Percentiles rank a stretch among this genome's conserved stretches.
Evolutionary conservation across 2,113 vertebrate genomes (phyloP).

Genomic region (Pyrgilauda ruficollis): DNA sequence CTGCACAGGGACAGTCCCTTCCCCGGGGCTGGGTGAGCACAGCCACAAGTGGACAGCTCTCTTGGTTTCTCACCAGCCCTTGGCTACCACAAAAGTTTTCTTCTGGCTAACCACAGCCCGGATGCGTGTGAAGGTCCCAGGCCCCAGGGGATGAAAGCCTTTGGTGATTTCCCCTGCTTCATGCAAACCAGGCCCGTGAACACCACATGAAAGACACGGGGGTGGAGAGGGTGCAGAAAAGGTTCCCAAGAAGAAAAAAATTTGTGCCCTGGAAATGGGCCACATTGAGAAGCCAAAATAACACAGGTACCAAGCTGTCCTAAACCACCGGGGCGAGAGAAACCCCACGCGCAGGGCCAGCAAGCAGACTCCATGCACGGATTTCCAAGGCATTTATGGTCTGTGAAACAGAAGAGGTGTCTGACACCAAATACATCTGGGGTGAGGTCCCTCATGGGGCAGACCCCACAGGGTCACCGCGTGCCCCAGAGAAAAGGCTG

Average conservation of each 20-base stretch:
- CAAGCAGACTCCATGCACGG: accelerated
- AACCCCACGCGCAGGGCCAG: no score
- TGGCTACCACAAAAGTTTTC: not conserved
- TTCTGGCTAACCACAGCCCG: not conserved
- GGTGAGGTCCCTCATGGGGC: not conserved
- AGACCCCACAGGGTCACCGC: accelerated
- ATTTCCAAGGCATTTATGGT: not conserved
- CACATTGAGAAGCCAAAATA: not conserved
- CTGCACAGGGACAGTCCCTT: accelerated
- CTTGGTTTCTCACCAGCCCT: not conserved
- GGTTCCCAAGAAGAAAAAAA: not conserved
- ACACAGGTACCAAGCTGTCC: not conserved
- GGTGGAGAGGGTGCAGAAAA: not conserved
- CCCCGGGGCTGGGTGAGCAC: accelerated
- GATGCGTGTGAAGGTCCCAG: not conserved
- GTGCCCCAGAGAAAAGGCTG: not conserved
- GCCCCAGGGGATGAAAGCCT: not conserved
- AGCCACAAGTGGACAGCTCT: not conserved
- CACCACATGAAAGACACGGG: not conserved
- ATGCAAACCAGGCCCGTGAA: not conserved
- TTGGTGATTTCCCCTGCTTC: not conserved
- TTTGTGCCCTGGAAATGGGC: not conserved
- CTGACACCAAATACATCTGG: not conserved
- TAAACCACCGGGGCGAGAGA: not conserved
- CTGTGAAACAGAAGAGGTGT: not conserved